These are phyloP conservation scores for Autographa pulchrina DNA, from an alignment of 2,888 invertebrate species.

Conservation along the genomic window DNA sequence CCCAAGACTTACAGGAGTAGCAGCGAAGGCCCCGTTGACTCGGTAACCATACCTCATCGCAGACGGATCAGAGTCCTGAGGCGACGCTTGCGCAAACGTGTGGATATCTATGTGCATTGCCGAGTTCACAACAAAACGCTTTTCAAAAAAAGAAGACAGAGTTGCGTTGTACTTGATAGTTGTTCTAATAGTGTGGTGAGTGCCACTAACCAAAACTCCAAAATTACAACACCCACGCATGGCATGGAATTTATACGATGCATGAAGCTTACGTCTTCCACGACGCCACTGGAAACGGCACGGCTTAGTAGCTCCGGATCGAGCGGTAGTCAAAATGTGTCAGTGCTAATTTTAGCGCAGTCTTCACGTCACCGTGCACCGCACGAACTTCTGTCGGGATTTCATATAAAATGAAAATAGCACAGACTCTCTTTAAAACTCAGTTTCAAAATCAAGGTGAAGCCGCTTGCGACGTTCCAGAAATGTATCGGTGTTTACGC, in stretches of 20 bases:
- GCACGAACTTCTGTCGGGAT: conserved; percentile 86
- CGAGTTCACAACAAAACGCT: conserved; percentile 74
- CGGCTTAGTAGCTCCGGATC: conserved; percentile 52
- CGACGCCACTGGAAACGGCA: conserved; percentile 61
- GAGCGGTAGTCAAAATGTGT: conserved; percentile 59
- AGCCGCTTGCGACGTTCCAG: conserved; percentile 83
- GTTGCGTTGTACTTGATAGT: conserved; percentile 73
- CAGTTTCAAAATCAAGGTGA: conserved; percentile 89
- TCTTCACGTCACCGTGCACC: conserved; percentile 72
- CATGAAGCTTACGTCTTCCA: conserved; percentile 71
- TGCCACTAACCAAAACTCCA: conserved; percentile 77
- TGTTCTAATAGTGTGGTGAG: conserved; percentile 87
- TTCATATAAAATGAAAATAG: conserved; percentile 86
- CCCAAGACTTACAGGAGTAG: conserved; percentile 87
- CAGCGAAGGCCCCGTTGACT: conserved; percentile 86
- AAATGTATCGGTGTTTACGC: conserved; percentile 80
- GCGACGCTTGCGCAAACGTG: conserved; percentile 81
- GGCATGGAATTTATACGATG: conserved; percentile 74
- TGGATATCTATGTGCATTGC: conserved; percentile 86
- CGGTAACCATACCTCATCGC: conserved; percentile 83
- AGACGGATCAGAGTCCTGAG: conserved; percentile 77
- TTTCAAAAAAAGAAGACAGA: conserved; percentile 74
- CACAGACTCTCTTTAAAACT: conserved; percentile 80
- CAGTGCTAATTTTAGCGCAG: conserved; percentile 76
- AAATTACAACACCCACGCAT: conserved; percentile 66